These are phyloP conservation scores for Montipora sp. DNA, from an alignment of 64 coral and sea anemone species.

Conservation along the genomic window DNA sequence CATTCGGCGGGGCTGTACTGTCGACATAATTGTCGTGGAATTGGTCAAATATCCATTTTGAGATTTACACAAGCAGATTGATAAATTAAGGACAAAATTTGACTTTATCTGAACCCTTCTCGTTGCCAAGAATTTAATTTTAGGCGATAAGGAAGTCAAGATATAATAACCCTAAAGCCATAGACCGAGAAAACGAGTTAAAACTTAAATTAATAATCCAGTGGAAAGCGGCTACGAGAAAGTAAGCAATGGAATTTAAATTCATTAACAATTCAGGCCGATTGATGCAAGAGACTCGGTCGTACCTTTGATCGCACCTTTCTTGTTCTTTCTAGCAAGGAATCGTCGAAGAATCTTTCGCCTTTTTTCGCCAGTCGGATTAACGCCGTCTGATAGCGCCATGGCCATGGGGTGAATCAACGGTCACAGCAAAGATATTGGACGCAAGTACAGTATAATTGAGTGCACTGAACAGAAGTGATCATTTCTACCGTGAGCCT, in stretches of 20 bases:
- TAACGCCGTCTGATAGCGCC: conserved; percentile 73
- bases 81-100: not conserved
- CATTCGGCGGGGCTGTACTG: not conserved
- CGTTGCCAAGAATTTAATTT: not conserved
- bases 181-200: not conserved
- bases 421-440: conserved; percentile 14
- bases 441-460: conserved; percentile 38
- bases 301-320: conserved; percentile 85
- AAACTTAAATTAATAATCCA: not conserved
- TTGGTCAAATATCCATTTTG: not conserved
- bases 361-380: conserved; percentile 55
- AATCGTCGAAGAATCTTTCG: conserved; percentile 88
- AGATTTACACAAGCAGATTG: not conserved
- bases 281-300: not conserved
- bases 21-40: not conserved
- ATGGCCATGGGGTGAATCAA: conserved; percentile 47
- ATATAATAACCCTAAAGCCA: not conserved
- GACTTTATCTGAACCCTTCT: not conserved
- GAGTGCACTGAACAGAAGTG: conserved; percentile 35
- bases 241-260: conserved; percentile 33
- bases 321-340: conserved; percentile 85
- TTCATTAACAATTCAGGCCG: conserved; percentile 41
- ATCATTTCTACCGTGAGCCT: conserved; percentile 25
- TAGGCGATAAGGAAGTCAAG: not conserved
- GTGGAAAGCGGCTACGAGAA: not conserved